Evolutionary conservation across 2,797 vertebrate genomes (phyloP), one percentile per base, ranked within the genome.

Genomic region (Rhodeus uyekii): DNA sequence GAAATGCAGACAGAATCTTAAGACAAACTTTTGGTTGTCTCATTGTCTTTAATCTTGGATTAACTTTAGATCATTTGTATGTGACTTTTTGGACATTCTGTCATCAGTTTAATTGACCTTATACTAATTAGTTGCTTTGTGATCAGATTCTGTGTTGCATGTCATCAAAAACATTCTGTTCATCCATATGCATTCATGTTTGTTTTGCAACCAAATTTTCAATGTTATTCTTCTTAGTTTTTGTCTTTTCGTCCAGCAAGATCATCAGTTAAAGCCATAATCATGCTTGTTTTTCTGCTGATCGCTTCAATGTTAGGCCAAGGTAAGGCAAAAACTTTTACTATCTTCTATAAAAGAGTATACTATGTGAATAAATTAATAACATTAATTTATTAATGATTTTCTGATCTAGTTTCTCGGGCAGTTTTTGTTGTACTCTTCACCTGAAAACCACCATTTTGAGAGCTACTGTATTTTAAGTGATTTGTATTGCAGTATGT

Each of bases 261-360:
- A n/a, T n/a, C n/a, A n/a, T n/a, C n/a, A n/a, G 48, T 38, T 39
- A 46, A 29, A 63, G 24, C 39, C 58, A 19, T 29, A 65, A 84
- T 44, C 87, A 88, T 88, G 87, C 18, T 85, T 12, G 16, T 53
- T 13, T 5, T 86, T 42, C 19, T 88, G 36, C 27, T 88, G 5
- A n/a, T 86, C 1, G 36, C 50, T 16, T 85, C 65, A 7, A 2
- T 81, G n/a, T 67, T 86, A 29, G 24, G 12, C n/a, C 60, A 84
- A 84, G 87, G 91, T 91, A 79, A 82, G 84, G 44, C 10, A 27
- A 27, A 0, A 2, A 2, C 2, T 32, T 38, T 68, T 36, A 48
- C 24, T 42, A 32, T 69, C 7, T 12, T 69, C 22, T 46, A 22
- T 58, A 58, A 58, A 24, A 38, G 9, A 4, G 3, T 63, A 16